Evolutionary conservation across 2,888 invertebrate genomes (phyloP), one percentile per base, ranked within the genome.

Genomic region (Chrysodeixis includens): DNA sequence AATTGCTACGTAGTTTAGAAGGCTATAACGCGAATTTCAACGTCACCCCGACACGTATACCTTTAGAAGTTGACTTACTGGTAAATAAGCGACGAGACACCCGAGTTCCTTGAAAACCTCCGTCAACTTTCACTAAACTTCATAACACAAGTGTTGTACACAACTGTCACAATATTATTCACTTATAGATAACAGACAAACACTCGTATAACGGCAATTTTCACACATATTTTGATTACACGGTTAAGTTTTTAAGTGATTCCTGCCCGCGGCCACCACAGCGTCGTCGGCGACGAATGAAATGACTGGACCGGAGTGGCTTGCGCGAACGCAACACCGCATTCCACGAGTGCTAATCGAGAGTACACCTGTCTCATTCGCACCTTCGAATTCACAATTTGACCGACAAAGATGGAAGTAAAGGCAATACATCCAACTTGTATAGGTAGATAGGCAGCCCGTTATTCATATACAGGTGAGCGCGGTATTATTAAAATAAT

Each of bases 151-250:
- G 83, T 88, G 87, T 89, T 84, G 71, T 81, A 80, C 91, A 91
- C 93, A 85, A 84, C 83, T 82, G 85, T 88, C 88, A 89, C 90
- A 86, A 89, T 89, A 87, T 86, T 87, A 91, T 85, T 86, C 93
- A 93, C 93, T 88, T 83, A 86, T 83, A 84, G 84, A 86, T 79
- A 87, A 87, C 83, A 86, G 81, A 83, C 78, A 85, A 87, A 88
- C 93, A 93, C 93, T 88, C 80, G 83, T 81, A 83, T 84, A 90
- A 87, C 87, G 83, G 85, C 76, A 89, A 88, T 88, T 88, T 90
- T 88, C 90, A 93, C 93, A 90, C 94, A 95, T 93, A 91, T 92
- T 93, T 92, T 90, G 88, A 86, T 88, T 84, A 88, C 85, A 88
- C 86, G 81, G 80, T 80, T 77, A 74, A 75, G 80, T 82, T 78